phyloP scores from a whole-genome alignment of 30 jellyfish, hydroid and myxozoan genomes.

The Aurelia coerulea region DNA sequence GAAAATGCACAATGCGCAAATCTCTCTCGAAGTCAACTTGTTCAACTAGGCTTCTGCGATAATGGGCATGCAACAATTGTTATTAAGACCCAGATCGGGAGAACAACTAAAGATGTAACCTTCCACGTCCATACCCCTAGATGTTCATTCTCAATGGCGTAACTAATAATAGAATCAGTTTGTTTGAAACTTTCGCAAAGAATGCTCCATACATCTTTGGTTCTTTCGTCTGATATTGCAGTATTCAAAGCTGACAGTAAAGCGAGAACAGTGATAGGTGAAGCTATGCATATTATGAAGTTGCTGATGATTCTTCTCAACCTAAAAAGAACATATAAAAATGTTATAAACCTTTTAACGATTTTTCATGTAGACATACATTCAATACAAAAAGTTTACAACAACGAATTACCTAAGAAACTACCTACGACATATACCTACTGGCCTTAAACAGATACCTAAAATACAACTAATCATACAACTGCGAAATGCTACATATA shows the following conservation, averaged over 20 bases:
- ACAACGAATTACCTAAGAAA: too few species aligned
- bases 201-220: background rate
- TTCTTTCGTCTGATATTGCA: background rate
- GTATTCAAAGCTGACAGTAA: constrained; percentile 10
- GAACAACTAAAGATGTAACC: constrained; percentile 15
- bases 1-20: constrained; percentile 2
- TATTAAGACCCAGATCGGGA: constrained; percentile 46
- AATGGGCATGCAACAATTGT: constrained; percentile 16
- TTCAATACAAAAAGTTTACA: too few species aligned
- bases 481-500: too few species aligned
- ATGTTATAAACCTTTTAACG: background rate
- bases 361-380: too few species aligned
- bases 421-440: too few species aligned
- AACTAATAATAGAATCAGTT: background rate
- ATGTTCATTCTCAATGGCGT: constrained; percentile 21
- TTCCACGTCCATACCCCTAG: constrained; percentile 54
- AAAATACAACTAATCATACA: too few species aligned
- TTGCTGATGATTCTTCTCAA: constrained; percentile 4
- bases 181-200: background rate
- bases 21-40: too few species aligned
- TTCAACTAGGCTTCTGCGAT: too few species aligned
- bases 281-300: background rate
- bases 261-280: constrained; percentile 10
- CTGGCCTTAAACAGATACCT: too few species aligned
- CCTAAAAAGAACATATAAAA: background rate